Evolutionary conservation across 2,797 vertebrate genomes (phyloP), one percentile per base, ranked within the genome.

Genomic region (Phalloptychus januarius): DNA sequence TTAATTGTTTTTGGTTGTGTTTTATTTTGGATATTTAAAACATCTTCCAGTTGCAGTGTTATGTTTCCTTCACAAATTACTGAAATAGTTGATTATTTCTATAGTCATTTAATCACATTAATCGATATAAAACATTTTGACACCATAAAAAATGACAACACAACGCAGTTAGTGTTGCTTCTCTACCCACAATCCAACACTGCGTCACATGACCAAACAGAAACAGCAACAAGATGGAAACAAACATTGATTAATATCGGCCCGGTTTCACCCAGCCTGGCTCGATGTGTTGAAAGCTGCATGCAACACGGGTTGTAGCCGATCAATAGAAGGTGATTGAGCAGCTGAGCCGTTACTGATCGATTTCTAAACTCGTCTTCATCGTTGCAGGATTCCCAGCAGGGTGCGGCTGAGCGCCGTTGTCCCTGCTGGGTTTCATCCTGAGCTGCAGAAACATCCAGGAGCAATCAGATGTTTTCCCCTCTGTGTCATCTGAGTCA

Each of bases 401-500:
- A 56, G 69, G 48, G 76, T 28, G 70, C 31, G 58, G 72, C 31
- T 5, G 45, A 46, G 45, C 45, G 45, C 16, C 45, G 16, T 6
- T 16, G 5, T 18, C 45, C 45, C 45, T 18, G 5, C 16, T 2
- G 45, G 18, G 48, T 50, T 23, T 50, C 46, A n/a, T 23, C 28
- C 8, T 2, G 56, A 36, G 71, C 44, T n/a, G 28, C 38, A 80
- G 79, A 80, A 83, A 80, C 79, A 79, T 20, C 33, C 61, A 65
- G 61, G 48, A 50, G 48, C 18, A 2, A 50, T 23, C 48, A 72
- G 52, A 12, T 10, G 71, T 73, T 45, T 33, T 13, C 28, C 75
- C 54, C 82, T 71, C 23, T 20, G 13, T 74, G 44, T 31, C 63
- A 1, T 48, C 67, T 75, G 84, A 87, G 48, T 81, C 85, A 85